These are phyloP conservation scores for Eriocheir sinensis DNA, from an alignment of 1,140 invertebrate genomes.

Conservation along the genomic window DNA sequence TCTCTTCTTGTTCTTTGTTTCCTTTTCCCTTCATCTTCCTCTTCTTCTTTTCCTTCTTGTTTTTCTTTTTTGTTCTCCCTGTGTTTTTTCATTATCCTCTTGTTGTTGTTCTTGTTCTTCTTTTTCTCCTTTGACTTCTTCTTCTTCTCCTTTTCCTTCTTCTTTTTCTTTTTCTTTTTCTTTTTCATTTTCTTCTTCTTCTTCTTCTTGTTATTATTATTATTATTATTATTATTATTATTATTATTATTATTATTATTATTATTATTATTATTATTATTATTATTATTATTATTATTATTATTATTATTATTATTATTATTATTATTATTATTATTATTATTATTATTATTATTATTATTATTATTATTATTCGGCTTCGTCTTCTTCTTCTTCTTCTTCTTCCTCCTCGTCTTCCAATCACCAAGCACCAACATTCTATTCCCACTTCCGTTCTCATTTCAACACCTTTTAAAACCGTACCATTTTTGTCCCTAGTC, in stretches of 20 bases:
- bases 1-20: too few species aligned
- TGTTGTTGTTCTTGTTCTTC: background rate
- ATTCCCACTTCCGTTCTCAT: too few species aligned
- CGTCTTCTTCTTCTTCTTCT: too few species aligned
- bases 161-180: background rate
- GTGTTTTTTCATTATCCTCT: background rate
- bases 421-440: too few species aligned
- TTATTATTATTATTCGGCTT: slow-evolving; percentile 39
- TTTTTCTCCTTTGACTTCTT: background rate
- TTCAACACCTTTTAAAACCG: too few species aligned
- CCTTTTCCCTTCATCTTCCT: background rate
- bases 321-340: slow-evolving; percentile 45
- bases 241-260: slow-evolving; percentile 41
- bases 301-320: slow-evolving; percentile 39
- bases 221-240: slow-evolving; percentile 37
- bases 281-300: slow-evolving; percentile 36
- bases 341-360: slow-evolving; percentile 45
- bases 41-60: background rate
- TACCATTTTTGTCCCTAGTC: too few species aligned
- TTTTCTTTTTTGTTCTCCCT: background rate
- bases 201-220: background rate
- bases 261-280: background rate
- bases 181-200: background rate
- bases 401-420: too few species aligned
- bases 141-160: background rate